Base-by-base conservation (phyloP, 2,888 invertebrate genomes). In the Eilema caniola region DNA sequence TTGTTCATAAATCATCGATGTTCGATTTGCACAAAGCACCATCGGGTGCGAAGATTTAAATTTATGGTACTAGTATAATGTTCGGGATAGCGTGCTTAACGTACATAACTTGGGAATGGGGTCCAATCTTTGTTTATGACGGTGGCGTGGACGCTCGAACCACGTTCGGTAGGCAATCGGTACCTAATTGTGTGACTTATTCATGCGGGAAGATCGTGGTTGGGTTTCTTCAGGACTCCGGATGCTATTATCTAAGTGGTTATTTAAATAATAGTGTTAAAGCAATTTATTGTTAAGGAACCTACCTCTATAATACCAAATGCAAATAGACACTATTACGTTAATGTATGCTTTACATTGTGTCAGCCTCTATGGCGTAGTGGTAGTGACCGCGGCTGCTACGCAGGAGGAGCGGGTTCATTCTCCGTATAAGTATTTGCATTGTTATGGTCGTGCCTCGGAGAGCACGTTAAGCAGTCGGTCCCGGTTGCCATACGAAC, bases 1-100 rank as follows among this genome's bases (percentile, higher is more conserved):
- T 95, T 94, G 95, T 93, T 91, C 90, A 94, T 95, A 95, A 95
- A 95, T 95, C 95, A 95, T 93, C 92, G 90, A 89, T 94, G 94
- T 94, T 93, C 94, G 92, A 93, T 92, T 93, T 90, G 92, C 92
- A 92, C 93, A 93, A 92, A 91, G 94, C 92, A 90, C 90, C 89
- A 91, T 89, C 93, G 93, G 93, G 95, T 94, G 95, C 93, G 94
- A 94, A 94, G 90, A 89, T 89, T 90, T 90, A 79, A 93, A 95
- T 94, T 95, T 95, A 95, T 94, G 86, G 90, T 80, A 82, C 78
- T 83, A 85, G 89, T 85, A 89, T 92, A 92, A 90, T 90, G 89
- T 87, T 86, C 81, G 77, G 86, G 90, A 89, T 94, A 86, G 95
- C 95, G 95, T 95, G 95, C 88, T 89, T 85, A 88, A 85, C 79